phyloP scores from a whole-genome alignment of 2,113 vertebrate genomes.

The Corapipo altera region DNA sequence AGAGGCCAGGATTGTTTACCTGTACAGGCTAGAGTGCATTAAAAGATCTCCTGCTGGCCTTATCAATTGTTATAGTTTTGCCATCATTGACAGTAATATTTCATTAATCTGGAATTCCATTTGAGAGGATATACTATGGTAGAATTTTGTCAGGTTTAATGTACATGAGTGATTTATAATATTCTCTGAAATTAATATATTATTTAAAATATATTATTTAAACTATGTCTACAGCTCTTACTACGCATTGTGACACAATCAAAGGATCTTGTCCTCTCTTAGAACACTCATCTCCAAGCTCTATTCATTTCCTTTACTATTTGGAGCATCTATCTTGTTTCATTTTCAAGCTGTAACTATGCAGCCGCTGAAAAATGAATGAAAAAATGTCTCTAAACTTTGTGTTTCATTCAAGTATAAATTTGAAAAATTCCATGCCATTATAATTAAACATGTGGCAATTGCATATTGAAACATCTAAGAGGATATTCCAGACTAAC shows the following conservation, averaged over 20 bases:
- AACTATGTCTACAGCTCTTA: neutral
- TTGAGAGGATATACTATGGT: neutral
- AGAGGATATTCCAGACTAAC: neutral
- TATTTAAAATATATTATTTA: neutral
- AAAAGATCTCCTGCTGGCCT: neutral
- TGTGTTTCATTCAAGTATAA: neutral
- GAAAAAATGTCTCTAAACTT: neutral
- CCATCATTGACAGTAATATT: neutral
- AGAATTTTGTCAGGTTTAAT: neutral
- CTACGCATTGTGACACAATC: neutral
- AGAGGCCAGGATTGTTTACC: conserved; percentile 51
- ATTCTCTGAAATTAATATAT: neutral
- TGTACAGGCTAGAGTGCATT: conserved; percentile 1
- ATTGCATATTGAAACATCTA: neutral
- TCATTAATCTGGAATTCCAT: neutral
- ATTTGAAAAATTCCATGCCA: neutral
- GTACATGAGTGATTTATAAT: neutral
- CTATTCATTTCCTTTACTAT: neutral
- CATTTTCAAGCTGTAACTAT: neutral
- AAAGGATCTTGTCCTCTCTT: neutral
- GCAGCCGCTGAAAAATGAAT: neutral
- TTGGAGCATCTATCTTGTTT: neutral
- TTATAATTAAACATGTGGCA: neutral
- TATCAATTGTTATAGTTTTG: neutral
- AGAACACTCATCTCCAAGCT: neutral